Conservation (phyloP, 2,113 vertebrate genomes). For the Myiozetetes cayanensis region DNA sequence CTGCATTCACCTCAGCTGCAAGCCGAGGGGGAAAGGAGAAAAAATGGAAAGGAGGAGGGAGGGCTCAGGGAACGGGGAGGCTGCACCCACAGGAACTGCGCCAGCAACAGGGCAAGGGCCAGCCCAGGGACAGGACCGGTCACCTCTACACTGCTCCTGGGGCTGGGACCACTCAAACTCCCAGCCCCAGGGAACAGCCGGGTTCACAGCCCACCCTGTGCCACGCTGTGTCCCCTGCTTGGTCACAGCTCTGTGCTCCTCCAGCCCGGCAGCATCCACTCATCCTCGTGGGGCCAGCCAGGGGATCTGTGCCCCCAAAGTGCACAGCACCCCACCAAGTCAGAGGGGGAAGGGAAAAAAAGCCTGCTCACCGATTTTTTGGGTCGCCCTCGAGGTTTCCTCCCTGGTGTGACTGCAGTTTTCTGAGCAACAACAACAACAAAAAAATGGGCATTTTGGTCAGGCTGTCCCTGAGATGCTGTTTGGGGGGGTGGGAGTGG, state of each 20-base stretch:
- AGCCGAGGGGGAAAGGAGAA: neutral
- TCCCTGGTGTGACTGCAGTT: constrained; percentile 81
- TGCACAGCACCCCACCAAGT: neutral
- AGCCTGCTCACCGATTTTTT: constrained; percentile 87
- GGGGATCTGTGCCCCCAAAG: neutral
- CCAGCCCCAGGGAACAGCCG: rapidly evolving
- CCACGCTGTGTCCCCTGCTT: rapidly evolving
- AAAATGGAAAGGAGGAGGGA: neutral
- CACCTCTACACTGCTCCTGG: neutral
- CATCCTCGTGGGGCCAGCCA: rapidly evolving
- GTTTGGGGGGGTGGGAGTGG: rapidly evolving
- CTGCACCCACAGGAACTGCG: constrained; percentile 20
- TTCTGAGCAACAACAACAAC: constrained; percentile 75
- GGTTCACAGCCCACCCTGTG: rapidly evolving
- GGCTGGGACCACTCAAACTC: neutral
- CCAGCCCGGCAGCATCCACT: rapidly evolving
- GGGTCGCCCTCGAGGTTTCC: constrained; percentile 91
- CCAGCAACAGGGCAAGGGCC: neutral
- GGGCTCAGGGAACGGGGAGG: neutral
- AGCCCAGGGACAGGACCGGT: constrained; percentile 22
- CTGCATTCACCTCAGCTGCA: neutral
- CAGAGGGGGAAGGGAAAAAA: neutral
- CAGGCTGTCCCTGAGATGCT: neutral
- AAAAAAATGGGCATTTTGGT: neutral
- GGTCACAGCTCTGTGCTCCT: neutral